A percentile compares a stretch with the other conserved stretches of the same genome.
These are phyloP conservation scores for Actenoides hombroni DNA, from an alignment of 2,113 vertebrate species.

Conservation along the genomic window DNA sequence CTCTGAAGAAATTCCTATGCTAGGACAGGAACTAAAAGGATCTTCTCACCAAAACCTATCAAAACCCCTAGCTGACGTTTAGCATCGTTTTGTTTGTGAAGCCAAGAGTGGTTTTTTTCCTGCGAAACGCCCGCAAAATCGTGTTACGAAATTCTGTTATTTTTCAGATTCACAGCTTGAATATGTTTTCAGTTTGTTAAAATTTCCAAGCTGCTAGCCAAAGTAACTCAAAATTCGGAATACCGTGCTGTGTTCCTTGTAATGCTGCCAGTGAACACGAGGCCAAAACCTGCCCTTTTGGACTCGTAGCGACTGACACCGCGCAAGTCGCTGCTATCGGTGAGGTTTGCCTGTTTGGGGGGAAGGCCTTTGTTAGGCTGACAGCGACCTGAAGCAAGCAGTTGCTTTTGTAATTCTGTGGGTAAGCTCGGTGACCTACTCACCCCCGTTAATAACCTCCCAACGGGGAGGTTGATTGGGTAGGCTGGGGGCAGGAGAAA, in stretches of 20 bases:
- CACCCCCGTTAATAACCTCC: neutral
- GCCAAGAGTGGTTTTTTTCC: neutral
- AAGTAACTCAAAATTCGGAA: slow-evolving; percentile 40
- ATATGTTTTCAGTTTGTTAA: slow-evolving; percentile 48
- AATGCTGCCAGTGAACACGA: neutral
- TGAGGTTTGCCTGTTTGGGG: neutral
- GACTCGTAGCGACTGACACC: neutral
- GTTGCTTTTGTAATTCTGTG: neutral
- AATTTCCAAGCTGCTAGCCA: slow-evolving; percentile 61
- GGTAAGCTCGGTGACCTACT: neutral
- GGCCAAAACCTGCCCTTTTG: slow-evolving; percentile 45
- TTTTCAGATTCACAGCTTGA: slow-evolving; percentile 56
- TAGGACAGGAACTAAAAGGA: neutral
- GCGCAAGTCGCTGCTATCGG: neutral
- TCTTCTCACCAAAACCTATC: neutral
- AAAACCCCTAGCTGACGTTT: neutral
- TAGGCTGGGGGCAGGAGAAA: neutral
- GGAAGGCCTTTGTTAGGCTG: neutral
- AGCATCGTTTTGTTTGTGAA: neutral
- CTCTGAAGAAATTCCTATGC: neutral
- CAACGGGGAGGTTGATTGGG: neutral
- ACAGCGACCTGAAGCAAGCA: neutral
- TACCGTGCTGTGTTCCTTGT: slow-evolving; percentile 14
- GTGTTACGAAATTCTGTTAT: slow-evolving; percentile 47
- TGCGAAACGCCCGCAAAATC: slow-evolving; percentile 8